phyloP scores from a whole-genome alignment of 1,140 invertebrate species.

The Hyphantria cunea region DNA sequence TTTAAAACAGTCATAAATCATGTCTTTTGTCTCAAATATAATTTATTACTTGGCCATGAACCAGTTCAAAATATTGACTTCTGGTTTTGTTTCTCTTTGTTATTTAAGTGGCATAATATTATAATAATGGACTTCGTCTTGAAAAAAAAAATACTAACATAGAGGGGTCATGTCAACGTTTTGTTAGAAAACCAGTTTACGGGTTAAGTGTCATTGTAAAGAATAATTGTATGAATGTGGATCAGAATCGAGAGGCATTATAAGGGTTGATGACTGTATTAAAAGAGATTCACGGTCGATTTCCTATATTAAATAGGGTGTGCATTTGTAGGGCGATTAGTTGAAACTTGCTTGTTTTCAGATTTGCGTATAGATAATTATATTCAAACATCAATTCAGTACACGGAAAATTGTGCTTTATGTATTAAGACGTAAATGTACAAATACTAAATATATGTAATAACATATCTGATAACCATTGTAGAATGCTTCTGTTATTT shows the following conservation, averaged over 20 bases:
- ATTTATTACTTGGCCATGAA: constrained; percentile 50
- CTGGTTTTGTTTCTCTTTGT: constrained; percentile 61
- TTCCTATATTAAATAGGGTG: background rate
- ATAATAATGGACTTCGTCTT: constrained; percentile 56
- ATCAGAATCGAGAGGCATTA: constrained; percentile 13
- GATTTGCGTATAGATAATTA: background rate
- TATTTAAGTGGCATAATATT: constrained; percentile 64
- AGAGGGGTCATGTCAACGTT: constrained; percentile 36
- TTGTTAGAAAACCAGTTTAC: constrained; percentile 32
- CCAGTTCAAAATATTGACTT: constrained; percentile 62
- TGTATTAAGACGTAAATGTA: too few species aligned
- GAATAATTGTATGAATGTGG: constrained; percentile 25
- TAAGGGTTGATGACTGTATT: constrained; percentile 22
- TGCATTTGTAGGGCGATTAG: background rate
- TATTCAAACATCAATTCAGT: too few species aligned
- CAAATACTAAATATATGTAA: too few species aligned
- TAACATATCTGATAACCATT: too few species aligned
- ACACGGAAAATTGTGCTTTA: too few species aligned
- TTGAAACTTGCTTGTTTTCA: background rate
- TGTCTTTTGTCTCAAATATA: constrained; percentile 50
- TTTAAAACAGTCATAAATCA: constrained; percentile 44
- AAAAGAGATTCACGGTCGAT: constrained; percentile 7
- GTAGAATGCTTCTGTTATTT: too few species aligned
- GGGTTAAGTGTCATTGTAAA: constrained; percentile 35
- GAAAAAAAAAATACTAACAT: constrained; percentile 32